phyloP scores from a whole-genome alignment of 2,113 vertebrate species.

The Trachemys scripta region DNA sequence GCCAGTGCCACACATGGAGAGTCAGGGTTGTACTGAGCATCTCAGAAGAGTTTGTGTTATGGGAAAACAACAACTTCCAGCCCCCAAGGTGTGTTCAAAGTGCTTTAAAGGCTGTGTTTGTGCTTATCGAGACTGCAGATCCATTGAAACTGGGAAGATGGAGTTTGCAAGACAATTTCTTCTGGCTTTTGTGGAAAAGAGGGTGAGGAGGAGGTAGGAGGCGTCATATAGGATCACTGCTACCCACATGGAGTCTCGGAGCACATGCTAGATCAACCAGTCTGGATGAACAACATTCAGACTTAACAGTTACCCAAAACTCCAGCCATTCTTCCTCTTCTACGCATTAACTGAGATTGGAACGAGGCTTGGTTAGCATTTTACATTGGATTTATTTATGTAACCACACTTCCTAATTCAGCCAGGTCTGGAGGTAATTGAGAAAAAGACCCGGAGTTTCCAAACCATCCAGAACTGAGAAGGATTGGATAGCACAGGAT shows the following conservation, averaged over 20 bases:
- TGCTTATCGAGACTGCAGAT: not conserved
- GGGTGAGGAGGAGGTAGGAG: not conserved
- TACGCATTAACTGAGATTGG: not conserved
- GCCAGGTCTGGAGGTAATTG: not conserved
- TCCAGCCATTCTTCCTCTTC: not conserved
- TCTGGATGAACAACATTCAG: not conserved
- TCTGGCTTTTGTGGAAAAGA: not conserved
- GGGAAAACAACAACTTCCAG: not conserved
- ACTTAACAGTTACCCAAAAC: constrained; percentile 17
- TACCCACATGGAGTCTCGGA: not conserved
- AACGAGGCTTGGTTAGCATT: not conserved
- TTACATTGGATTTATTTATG: not conserved
- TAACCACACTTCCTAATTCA: not conserved
- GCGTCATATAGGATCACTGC: not conserved
- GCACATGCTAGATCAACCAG: not conserved
- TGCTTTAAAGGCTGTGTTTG: constrained; percentile 11
- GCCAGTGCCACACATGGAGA: not conserved
- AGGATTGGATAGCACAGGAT: constrained; percentile 2
- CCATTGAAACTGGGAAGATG: not conserved
- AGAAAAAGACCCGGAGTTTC: constrained; percentile 5
- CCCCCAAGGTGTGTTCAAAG: not conserved
- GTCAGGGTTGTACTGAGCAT: fast-evolving
- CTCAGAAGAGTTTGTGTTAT: not conserved
- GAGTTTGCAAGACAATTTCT: not conserved
- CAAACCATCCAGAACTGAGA: not conserved